A percentile compares a stretch with the other conserved stretches of the same genome.
These are phyloP conservation scores for Biston betularia DNA, from an alignment of 2,888 invertebrate species.

Conservation along the genomic window DNA sequence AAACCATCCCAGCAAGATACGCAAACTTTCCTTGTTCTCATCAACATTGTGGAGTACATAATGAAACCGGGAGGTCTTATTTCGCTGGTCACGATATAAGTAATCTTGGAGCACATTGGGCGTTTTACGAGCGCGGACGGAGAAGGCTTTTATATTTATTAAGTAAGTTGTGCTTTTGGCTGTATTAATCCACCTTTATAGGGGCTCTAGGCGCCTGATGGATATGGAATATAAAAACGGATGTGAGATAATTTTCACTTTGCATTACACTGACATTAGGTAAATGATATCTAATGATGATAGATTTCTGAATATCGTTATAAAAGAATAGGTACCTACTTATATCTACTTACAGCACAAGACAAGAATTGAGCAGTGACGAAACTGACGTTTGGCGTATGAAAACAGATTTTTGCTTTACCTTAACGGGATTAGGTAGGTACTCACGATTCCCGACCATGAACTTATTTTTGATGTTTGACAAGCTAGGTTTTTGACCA, in stretches of 20 bases:
- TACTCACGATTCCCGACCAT: too few species aligned
- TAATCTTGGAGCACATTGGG: slow-evolving; percentile 84
- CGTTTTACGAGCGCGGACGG: slow-evolving; percentile 81
- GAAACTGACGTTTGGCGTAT: too few species aligned
- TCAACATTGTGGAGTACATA: slow-evolving; percentile 54
- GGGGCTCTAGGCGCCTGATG: slow-evolving; percentile 75
- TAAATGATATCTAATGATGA: too few species aligned
- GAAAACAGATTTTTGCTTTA: too few species aligned
- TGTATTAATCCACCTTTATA: slow-evolving; percentile 85
- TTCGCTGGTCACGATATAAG: slow-evolving; percentile 74
- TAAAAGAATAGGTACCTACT: too few species aligned
- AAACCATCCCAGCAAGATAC: slow-evolving; percentile 63
- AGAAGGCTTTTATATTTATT: slow-evolving; percentile 87
- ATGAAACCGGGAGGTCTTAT: slow-evolving; percentile 71
- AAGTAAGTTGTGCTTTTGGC: slow-evolving; percentile 86
- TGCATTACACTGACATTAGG: too few species aligned
- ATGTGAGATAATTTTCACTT: slow-evolving; percentile 37
- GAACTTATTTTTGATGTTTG: too few species aligned
- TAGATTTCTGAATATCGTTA: too few species aligned
- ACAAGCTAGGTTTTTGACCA: too few species aligned
- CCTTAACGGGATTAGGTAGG: too few species aligned
- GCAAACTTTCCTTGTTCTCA: slow-evolving; percentile 54
- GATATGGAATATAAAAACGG: slow-evolving; percentile 36
- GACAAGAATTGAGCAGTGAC: too few species aligned
- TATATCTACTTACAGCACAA: too few species aligned